phyloP scores from a whole-genome alignment of 2,888 invertebrate genomes.

The Xiphydria camelus region DNA sequence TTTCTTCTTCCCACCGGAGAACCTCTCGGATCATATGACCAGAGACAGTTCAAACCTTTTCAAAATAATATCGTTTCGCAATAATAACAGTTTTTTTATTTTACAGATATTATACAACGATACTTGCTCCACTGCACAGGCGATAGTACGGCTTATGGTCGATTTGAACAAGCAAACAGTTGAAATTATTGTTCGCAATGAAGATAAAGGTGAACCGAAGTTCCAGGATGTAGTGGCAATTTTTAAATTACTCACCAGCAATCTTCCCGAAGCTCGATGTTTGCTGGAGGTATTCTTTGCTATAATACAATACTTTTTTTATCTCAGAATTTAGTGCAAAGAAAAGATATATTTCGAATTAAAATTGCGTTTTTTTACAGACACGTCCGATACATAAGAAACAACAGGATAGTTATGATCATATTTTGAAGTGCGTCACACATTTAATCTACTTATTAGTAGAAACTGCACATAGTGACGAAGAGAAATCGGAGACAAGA shows the following conservation, averaged over 20 bases:
- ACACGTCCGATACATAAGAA: constrained; percentile 73
- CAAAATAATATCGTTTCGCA: not conserved
- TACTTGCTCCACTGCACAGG: constrained; percentile 85
- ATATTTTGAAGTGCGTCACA: constrained; percentile 76
- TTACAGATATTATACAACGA: constrained; percentile 67
- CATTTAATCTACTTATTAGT: constrained; percentile 75
- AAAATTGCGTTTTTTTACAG: constrained; percentile 49
- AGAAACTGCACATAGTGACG: constrained; percentile 62
- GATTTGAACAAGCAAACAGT: constrained; percentile 68
- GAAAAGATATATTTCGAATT: no score
- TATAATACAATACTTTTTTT: not conserved
- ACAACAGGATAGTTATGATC: constrained; percentile 82
- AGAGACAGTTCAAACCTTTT: no score
- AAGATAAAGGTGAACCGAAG: constrained; percentile 62
- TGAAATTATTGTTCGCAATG: constrained; percentile 58
- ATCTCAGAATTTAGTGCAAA: not conserved
- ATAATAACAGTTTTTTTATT: constrained; percentile 10
- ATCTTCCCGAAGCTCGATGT: constrained; percentile 60
- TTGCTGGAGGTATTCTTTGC: constrained; percentile 53
- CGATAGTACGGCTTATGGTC: constrained; percentile 81
- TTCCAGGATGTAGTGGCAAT: constrained; percentile 74
- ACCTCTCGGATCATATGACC: no score
- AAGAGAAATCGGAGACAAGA: constrained; percentile 55
- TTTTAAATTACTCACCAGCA: constrained; percentile 68
- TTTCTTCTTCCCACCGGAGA: no score